Base-by-base conservation (phyloP, 2,113 vertebrate genomes). In the Andinoacara biseriatus region DNA sequence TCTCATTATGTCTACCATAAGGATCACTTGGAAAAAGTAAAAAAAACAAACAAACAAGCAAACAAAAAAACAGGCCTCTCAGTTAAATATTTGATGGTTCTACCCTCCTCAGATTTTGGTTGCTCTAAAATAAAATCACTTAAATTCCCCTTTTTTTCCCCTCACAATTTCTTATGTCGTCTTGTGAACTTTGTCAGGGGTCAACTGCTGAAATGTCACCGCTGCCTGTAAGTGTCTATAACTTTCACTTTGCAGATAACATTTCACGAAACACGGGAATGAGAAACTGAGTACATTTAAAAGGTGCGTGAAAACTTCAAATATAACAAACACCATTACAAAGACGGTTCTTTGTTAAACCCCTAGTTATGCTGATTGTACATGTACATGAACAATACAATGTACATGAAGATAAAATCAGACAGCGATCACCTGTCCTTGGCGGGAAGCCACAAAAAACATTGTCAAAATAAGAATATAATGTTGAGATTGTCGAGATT, bases 311-410 rank as follows among this genome's bases (percentile, higher is more conserved):
- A 63, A 56, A n/a, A 52, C 22, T 40, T 38, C 9, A 31, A 40
- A 82, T 78, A 87, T 79, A 67, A 78, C 74, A 83, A 72, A 74
- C 59, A 17, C 1, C 17, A 18, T n/a, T 40, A 35, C 35, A 63
- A 59, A 61, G 56, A 56, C 24, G 29, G 74, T 58, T 57, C 83
- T 82, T 88, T 86, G 69, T 4, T 79, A 86, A 78, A 81, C 59
- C 69, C 54, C 72, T 84, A 29, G 74, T 84, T 81, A 74, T 76
- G n/a, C n/a, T n/a, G n/a, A n/a, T n/a, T n/a, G n/a, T n/a, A n/a
- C n/a, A n/a, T n/a, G n/a, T n/a, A n/a, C n/a, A n/a, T n/a, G n/a
- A n/a, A n/a, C n/a, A n/a, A 74, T 59, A 80, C 79, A n/a, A 29
- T 78, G 76, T 3, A 74, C 52, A 58, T 15, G 56, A 67, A 76